These are phyloP conservation scores for Lasioglossum leucozonium DNA, from an alignment of 2,888 invertebrate genomes.

Conservation along the genomic window DNA sequence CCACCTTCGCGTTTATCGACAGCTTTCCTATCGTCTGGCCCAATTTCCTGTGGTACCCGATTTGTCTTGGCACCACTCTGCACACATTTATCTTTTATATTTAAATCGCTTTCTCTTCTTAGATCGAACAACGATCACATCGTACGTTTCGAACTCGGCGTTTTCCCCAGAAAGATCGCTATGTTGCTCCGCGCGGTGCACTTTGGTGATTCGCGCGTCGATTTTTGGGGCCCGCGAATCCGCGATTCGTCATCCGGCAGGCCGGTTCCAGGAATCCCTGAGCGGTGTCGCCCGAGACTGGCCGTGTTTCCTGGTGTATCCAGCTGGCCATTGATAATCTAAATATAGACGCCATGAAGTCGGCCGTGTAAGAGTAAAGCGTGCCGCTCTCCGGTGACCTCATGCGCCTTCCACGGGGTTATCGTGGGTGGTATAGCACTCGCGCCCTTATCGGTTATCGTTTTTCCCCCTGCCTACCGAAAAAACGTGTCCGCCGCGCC, in stretches of 20 bases:
- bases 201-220: background rate
- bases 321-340: slow-evolving; percentile 67
- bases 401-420: slow-evolving; percentile 63
- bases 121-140: too few relatives aligned
- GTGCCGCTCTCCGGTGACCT: slow-evolving; percentile 67
- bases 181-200: background rate
- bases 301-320: slow-evolving; percentile 59
- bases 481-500: slow-evolving; percentile 43
- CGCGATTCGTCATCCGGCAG: background rate
- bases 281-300: slow-evolving; percentile 43
- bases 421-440: slow-evolving; percentile 52
- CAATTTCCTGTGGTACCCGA: background rate
- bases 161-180: too few relatives aligned
- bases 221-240: slow-evolving; percentile 2
- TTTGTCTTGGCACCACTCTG: too few relatives aligned
- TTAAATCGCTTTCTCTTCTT: background rate
- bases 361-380: slow-evolving; percentile 62
- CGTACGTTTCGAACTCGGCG: too few relatives aligned
- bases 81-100: background rate
- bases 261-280: slow-evolving; percentile 52
- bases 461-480: slow-evolving; percentile 30
- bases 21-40: background rate
- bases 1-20: background rate
- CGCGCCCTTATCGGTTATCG: slow-evolving; percentile 64
- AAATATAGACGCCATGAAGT: slow-evolving; percentile 65